Percentiles rank a stretch among this genome's conserved stretches.
phyloP scores from a whole-genome alignment of 2,888 invertebrate genomes.

The Fragum fragum region DNA sequence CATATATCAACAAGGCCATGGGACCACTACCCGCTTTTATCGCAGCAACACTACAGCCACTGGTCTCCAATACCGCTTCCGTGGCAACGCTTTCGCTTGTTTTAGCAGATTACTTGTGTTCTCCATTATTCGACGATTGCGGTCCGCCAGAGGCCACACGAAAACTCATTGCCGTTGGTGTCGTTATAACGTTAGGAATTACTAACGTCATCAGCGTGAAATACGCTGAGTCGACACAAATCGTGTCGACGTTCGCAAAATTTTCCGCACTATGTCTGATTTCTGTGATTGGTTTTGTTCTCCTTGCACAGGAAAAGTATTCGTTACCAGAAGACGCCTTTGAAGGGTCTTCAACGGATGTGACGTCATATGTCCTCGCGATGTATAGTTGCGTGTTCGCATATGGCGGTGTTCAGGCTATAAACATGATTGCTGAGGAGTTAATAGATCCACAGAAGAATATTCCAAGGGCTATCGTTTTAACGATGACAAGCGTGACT shows the following conservation, averaged over 20 bases:
- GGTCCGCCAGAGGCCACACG: constrained; percentile 25
- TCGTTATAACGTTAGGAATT: constrained; percentile 41
- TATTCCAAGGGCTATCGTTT: constrained; percentile 49
- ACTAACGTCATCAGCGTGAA: constrained; percentile 91
- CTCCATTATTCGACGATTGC: constrained; percentile 42
- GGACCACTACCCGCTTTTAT: constrained; percentile 46
- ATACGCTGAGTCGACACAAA: constrained; percentile 97
- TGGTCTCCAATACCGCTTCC: constrained; percentile 36
- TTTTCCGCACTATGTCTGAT: constrained; percentile 95
- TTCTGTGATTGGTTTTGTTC: constrained; percentile 95
- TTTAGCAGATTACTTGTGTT: constrained; percentile 52
- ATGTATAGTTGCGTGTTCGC: constrained; percentile 57
- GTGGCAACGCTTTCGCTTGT: constrained; percentile 47
- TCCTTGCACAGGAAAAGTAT: constrained; percentile 92
- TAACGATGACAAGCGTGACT: constrained; percentile 47
- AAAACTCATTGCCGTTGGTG: constrained; percentile 35
- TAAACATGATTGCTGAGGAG: constrained; percentile 54
- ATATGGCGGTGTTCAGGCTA: constrained; percentile 38
- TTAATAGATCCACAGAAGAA: constrained; percentile 47
- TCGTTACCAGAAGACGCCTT: constrained; percentile 29
- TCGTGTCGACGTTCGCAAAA: constrained; percentile 97
- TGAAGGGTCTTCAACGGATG: constrained; percentile 27
- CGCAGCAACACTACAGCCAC: constrained; percentile 31
- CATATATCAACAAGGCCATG: constrained; percentile 45
- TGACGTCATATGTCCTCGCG: constrained; percentile 38